These are phyloP conservation scores for Chymomyza costata DNA, from an alignment of 1,140 invertebrate genomes.

Conservation along the genomic window DNA sequence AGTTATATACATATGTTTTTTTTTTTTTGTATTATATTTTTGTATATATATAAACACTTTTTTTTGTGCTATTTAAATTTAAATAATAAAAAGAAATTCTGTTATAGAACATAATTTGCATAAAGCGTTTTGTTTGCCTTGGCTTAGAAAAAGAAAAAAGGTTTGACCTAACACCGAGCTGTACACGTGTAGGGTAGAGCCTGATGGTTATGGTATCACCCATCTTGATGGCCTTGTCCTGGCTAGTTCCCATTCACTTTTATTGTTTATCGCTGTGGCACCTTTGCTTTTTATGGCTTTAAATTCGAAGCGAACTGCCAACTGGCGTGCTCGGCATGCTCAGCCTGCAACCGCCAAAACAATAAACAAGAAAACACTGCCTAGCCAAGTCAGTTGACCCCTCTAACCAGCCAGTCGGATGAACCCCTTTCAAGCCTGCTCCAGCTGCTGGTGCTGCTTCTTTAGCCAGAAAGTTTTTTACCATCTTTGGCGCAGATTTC, in stretches of 20 bases:
- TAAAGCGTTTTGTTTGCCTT: slow-evolving; percentile 30
- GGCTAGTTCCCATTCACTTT: slow-evolving; percentile 17
- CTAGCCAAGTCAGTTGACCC: neutral
- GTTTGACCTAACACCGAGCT: too few relatives aligned
- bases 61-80: slow-evolving; percentile 26
- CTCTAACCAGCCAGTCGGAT: slow-evolving; percentile 9
- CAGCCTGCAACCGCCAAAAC: slow-evolving; percentile 55
- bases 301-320: slow-evolving; percentile 52
- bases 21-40: neutral
- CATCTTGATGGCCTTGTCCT: too few relatives aligned
- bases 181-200: too few relatives aligned
- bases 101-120: slow-evolving; percentile 42
- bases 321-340: too few relatives aligned
- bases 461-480: slow-evolving; percentile 50
- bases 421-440: neutral
- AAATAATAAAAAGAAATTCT: slow-evolving; percentile 45
- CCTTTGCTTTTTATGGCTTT: slow-evolving; percentile 66
- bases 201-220: too few relatives aligned
- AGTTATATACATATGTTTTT: neutral
- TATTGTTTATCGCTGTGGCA: slow-evolving; percentile 62
- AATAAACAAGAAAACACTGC: slow-evolving; percentile 53
- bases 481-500: neutral
- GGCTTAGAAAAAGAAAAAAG: too few relatives aligned
- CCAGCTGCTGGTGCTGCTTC: slow-evolving; percentile 37
- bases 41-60: too few relatives aligned